These are phyloP conservation scores for Cyrtodaria siliqua DNA, from an alignment of 2,888 invertebrate genomes.

Conservation along the genomic window DNA sequence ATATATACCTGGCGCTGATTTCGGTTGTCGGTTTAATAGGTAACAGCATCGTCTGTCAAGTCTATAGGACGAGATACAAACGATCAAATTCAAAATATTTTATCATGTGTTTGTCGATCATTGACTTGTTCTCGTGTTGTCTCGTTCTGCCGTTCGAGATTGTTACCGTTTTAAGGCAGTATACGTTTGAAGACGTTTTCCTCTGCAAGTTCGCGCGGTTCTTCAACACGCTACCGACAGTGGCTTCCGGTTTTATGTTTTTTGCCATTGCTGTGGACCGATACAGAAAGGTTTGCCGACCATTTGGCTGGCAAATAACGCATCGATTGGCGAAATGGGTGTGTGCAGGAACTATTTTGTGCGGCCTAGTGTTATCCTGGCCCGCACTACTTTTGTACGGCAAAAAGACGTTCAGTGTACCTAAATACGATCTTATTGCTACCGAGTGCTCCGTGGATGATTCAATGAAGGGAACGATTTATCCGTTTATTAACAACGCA, in stretches of 20 bases:
- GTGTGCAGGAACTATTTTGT: slow-evolving; percentile 39
- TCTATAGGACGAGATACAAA: slow-evolving; percentile 51
- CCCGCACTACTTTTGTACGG: slow-evolving; percentile 57
- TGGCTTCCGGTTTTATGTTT: slow-evolving; percentile 41
- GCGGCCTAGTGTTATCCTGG: slow-evolving; percentile 36
- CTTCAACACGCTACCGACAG: slow-evolving; percentile 39
- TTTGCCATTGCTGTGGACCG: slow-evolving; percentile 60
- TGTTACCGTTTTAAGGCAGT: slow-evolving; percentile 46
- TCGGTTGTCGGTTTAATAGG: slow-evolving; percentile 48
- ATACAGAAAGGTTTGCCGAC: slow-evolving; percentile 69
- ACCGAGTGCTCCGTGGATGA: slow-evolving; percentile 68
- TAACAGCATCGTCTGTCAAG: slow-evolving; percentile 49
- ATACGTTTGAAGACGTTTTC: slow-evolving; percentile 28
- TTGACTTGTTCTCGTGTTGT: slow-evolving; percentile 56
- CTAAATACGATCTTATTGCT: slow-evolving; percentile 32
- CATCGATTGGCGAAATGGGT: slow-evolving; percentile 43
- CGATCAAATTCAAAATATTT: slow-evolving; percentile 53
- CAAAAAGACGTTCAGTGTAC: slow-evolving; percentile 37
- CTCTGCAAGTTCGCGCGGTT: slow-evolving; percentile 49
- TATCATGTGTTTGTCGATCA: slow-evolving; percentile 44
- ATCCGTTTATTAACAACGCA: slow-evolving; percentile 53
- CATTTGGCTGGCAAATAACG: slow-evolving; percentile 63
- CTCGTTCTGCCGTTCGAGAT: slow-evolving; percentile 57
- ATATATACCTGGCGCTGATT: slow-evolving; percentile 41
- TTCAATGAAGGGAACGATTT: slow-evolving; percentile 36